Percentiles rank a stretch among this genome's conserved stretches.
Evolutionary conservation across 2,888 invertebrate species (phyloP).

Genomic region (Neoaliturus tenellus): DNA sequence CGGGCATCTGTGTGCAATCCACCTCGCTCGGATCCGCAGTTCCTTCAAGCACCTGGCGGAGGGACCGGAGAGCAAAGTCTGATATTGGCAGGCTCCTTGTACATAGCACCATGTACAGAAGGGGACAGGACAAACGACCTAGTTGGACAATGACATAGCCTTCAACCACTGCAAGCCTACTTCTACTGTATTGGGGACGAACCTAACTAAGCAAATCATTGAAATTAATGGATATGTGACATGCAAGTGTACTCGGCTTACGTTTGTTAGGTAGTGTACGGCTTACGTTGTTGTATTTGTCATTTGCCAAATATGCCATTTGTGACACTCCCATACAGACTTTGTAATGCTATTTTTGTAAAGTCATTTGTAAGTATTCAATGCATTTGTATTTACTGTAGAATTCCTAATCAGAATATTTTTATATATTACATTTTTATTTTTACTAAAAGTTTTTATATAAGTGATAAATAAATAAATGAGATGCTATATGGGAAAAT

Average conservation of each 20-base stretch:
- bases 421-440: slow-evolving; percentile 19
- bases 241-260: too few species aligned
- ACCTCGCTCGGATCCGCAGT: slow-evolving; percentile 84
- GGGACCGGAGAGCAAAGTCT: slow-evolving; percentile 95
- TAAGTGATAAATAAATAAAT: not conserved
- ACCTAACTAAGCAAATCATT: not conserved
- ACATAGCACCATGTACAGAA: not conserved
- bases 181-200: not conserved
- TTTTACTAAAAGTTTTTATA: slow-evolving; percentile 7
- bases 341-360: slow-evolving; percentile 12
- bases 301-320: too few species aligned
- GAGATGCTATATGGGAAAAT: not conserved
- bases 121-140: too few species aligned
- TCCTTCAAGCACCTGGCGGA: slow-evolving; percentile 91
- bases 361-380: not conserved
- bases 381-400: slow-evolving; percentile 13
- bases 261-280: too few species aligned
- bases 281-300: too few species aligned
- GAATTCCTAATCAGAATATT: slow-evolving; percentile 9
- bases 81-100: slow-evolving; percentile 69
- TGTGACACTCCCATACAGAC: not conserved
- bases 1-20: slow-evolving; percentile 85
- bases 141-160: too few species aligned
- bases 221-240: not conserved
- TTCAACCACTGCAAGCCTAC: too few species aligned